Evolutionary conservation across 1,140 invertebrate species (phyloP).

Genomic region (Drosophila virilis): DNA sequence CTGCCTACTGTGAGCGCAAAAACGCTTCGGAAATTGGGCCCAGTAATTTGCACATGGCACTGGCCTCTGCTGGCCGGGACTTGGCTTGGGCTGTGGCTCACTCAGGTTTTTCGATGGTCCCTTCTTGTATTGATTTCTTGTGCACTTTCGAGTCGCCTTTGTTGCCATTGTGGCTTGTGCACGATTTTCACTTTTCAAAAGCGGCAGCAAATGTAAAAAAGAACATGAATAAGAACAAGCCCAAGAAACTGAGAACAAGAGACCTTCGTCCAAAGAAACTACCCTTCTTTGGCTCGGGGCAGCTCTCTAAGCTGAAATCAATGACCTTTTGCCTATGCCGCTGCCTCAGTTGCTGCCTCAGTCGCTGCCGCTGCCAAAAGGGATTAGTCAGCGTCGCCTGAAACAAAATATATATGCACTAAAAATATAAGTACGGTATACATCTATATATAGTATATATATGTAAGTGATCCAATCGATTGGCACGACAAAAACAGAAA

Average conservation of each 20-base stretch:
- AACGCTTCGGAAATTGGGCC: conserved; percentile 37
- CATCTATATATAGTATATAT: conserved; percentile 27
- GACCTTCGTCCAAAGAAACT: conserved; percentile 79
- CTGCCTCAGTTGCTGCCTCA: conserved; percentile 4
- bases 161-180: conserved; percentile 48
- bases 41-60: conserved; percentile 56
- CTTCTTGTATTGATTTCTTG: conserved; percentile 66
- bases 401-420: conserved; percentile 63
- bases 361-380: conserved; percentile 18
- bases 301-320: conserved; percentile 80
- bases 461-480: conserved; percentile 54
- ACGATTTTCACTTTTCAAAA: conserved; percentile 78
- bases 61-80: conserved; percentile 31
- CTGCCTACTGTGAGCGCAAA: conserved; percentile 71
- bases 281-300: conserved; percentile 67
- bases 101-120: conserved; percentile 44
- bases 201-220: conserved; percentile 21
- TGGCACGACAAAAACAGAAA: conserved; percentile 30
- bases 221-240: conserved; percentile 19
- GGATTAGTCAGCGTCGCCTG: conserved; percentile 68
- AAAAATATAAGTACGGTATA: conserved; percentile 29
- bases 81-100: conserved; percentile 23
- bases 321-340: conserved; percentile 69
- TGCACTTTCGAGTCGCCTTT: conserved; percentile 50
- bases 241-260: conserved; percentile 35